Evolutionary conservation across 1,140 invertebrate genomes (phyloP), one percentile per base, ranked within the genome.

Genomic region (Drosophila micromelanica): DNA sequence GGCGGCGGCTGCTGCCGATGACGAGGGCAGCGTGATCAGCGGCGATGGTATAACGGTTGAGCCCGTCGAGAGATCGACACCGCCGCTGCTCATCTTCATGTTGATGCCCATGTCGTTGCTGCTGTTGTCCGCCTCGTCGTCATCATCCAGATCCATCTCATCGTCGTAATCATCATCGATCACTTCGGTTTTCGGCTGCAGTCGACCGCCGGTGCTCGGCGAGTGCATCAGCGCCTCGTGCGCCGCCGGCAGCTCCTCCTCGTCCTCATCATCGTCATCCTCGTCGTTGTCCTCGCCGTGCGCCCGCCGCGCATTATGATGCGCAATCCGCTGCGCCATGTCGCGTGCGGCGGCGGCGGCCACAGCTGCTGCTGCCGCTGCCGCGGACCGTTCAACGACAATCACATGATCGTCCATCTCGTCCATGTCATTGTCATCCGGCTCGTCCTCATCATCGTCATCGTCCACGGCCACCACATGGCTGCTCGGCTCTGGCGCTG

Each of bases 51-150:
- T 90, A 20, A 78, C 27, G n/a, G 86, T 89, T 54, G 86, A 90
- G 49, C 80, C 80, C n/a, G 84, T 89, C 5, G 84, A 89, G 43
- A 89, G 76, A 55, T 89, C 84, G 9, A 89, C 84, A 40, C 80
- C 78, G 23, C 56, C 71, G 45, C 73, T 61, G 20, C 80, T 54
- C 62, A 91, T 90, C 30, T 91, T 92, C 91, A 92, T 92, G 37
- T 92, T 92, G 57, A 92, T 60, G 12, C 91, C 90, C 74, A 91
- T 72, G n/a, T 91, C 89, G 49, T 91, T 90, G 61, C 89, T 86
- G 65, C 76, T 91, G 52, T 90, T 91, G 48, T 91, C 90, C 49
- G 81, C 90, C 52, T 91, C 90, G 11, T 91, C 90, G 35, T 91
- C 90, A 8, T 91, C 90, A 9, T 91, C 90, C 70, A 91, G 67